Conservation (phyloP, 2,113 vertebrate species). For the Cyphomyrus discorhynchus region DNA sequence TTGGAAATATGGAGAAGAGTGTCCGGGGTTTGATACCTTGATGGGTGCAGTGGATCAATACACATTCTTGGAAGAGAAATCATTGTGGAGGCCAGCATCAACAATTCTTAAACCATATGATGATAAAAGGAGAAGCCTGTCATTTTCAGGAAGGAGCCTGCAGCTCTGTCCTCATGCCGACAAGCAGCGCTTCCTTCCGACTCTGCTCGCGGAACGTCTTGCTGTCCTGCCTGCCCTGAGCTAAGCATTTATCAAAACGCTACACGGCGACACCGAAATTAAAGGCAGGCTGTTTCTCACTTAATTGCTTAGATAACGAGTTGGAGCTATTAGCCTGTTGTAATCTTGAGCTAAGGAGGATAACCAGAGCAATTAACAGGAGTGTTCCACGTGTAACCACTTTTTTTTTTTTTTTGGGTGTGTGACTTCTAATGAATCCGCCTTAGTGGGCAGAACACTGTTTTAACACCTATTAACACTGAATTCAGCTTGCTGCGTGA, state of each 20-base stretch:
- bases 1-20: conserved; percentile 19
- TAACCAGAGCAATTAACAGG: conserved; percentile 41
- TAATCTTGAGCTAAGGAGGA: conserved; percentile 41
- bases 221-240: conserved; percentile 29
- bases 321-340: conserved; percentile 52
- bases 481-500: not conserved
- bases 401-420: not conserved
- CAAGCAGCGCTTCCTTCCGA: conserved; percentile 23
- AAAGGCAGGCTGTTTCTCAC: conserved; percentile 49
- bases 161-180: not conserved
- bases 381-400: conserved; percentile 18
- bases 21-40: conserved; percentile 32
- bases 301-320: conserved; percentile 60
- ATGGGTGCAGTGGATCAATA: conserved; percentile 18
- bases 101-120: not conserved
- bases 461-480: not conserved
- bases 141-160: not conserved
- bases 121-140: not conserved
- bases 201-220: not conserved
- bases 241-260: conserved; percentile 49
- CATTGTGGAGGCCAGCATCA: not conserved
- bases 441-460: not conserved
- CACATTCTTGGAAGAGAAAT: not conserved
- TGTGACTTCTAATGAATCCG: not conserved
- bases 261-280: conserved; percentile 57